Evolutionary conservation across 2,888 invertebrate species (phyloP).

Genomic region (Elmis aenea): DNA sequence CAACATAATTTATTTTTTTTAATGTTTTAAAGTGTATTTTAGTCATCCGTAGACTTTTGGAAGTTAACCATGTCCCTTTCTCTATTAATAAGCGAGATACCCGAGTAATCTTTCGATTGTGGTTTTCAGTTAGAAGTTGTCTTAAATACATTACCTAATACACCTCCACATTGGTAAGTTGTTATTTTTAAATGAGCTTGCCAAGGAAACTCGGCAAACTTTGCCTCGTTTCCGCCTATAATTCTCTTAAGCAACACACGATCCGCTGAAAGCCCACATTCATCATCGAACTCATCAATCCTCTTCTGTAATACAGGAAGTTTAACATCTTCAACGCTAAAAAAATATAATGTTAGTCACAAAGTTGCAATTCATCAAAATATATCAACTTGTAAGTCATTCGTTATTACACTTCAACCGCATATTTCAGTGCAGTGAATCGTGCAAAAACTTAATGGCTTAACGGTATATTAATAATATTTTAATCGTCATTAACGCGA

Average conservation of each 20-base stretch:
- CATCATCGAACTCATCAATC: slow-evolving; percentile 45
- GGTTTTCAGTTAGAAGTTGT: background rate
- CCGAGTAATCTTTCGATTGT: no score
- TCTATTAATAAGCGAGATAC: no score
- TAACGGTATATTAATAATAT: no score
- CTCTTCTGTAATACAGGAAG: slow-evolving; percentile 33
- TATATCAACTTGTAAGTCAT: no score
- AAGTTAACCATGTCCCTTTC: no score
- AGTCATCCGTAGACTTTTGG: no score
- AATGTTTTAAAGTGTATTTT: no score
- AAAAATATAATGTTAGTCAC: slow-evolving; percentile 2
- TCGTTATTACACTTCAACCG: no score
- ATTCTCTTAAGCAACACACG: slow-evolving; percentile 64
- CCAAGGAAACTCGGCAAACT: slow-evolving; percentile 78
- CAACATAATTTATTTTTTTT: no score
- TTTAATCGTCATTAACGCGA: no score
- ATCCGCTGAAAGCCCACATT: slow-evolving; percentile 65
- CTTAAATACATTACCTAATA: slow-evolving; percentile 50
- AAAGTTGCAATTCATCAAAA: background rate
- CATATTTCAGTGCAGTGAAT: no score
- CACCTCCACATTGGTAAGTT: slow-evolving; percentile 79
- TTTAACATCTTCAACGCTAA: slow-evolving; percentile 1
- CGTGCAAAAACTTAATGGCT: no score
- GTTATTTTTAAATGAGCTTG: slow-evolving; percentile 79
- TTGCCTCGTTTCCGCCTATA: slow-evolving; percentile 74